Evolutionary conservation across 2,797 vertebrate species (phyloP), one percentile per base, ranked within the genome.

Genomic region (Eulemur mongoz): DNA sequence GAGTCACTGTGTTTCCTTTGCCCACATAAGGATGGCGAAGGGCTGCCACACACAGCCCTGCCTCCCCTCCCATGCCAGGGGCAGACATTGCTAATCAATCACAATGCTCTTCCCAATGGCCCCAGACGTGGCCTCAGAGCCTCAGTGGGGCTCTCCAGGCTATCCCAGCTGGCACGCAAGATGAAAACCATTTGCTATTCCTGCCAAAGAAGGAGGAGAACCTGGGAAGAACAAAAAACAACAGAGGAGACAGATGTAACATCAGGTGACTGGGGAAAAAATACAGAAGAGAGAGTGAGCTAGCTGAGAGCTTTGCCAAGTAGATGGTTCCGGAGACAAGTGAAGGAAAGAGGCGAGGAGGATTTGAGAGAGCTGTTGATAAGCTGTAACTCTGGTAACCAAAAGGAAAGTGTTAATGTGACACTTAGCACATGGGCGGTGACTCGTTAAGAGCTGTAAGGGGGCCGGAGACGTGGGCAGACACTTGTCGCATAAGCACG

Each of bases 331-430:
- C 2, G 5, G 80, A 75, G 96, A 84, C 63, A 43, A 93, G 88
- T 23, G 82, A 87, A 43, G 45, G 93, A 63, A 89, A 84, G 43
- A 70, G 67, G 61, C 30, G 0, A 63, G 48, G 76, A 86, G n/a
- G 32, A 73, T 25, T 50, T 40, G 61, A 59, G 70, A 79, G 91
- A 52, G 85, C 89, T 89, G 70, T 72, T 38, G 93, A 93, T 82
- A 84, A 69, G 54, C 86, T 73, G 93, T 95, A 95, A 80, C 93
- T 94, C 96, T 78, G 94, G 97, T 35, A 96, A 96, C 95, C 91
- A 83, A 63, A 78, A 76, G 57, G 90, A 80, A 80, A 59, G 82
- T 80, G 81, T 78, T 72, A 54, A 78, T 35, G 38, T 54, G 86
- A 89, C 86, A 95, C 91, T 95, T 88, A 92, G 82, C 88, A 88